Conservation (phyloP, 1,140 invertebrate genomes). For the Orchestia grillus region DNA sequence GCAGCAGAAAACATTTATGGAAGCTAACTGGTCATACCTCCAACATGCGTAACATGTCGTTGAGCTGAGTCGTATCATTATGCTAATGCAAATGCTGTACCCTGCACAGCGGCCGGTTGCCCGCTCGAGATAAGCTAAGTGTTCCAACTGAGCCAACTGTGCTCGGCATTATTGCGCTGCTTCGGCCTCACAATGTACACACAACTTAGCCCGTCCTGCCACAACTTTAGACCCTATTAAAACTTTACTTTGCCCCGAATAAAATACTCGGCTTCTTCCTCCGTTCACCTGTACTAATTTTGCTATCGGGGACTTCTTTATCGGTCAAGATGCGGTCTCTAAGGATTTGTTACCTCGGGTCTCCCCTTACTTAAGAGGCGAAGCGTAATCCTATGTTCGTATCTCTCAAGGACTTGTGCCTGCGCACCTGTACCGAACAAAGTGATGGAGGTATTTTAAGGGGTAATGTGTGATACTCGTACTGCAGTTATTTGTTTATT, state of each 20-base stretch:
- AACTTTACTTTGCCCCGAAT: conserved; percentile 21
- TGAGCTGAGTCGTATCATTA: background rate
- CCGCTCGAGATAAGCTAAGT: background rate
- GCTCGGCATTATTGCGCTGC: background rate
- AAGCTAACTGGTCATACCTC: background rate
- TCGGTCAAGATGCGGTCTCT: conserved; percentile 37
- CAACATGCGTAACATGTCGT: background rate
- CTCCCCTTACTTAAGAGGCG: background rate
- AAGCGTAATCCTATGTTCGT: background rate
- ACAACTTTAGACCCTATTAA: conserved; percentile 49
- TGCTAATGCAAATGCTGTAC: background rate
- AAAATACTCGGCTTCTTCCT: conserved; percentile 43
- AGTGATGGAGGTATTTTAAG: too few relatives aligned
- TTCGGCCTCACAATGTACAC: background rate
- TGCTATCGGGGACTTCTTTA: conserved; percentile 53
- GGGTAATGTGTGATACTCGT: too few relatives aligned
- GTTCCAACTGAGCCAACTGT: background rate
- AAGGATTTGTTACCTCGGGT: background rate
- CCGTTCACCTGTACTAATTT: conserved; percentile 6
- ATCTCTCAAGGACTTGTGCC: background rate
- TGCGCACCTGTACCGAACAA: too few relatives aligned
- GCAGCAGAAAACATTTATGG: background rate
- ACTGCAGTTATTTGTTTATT: too few relatives aligned
- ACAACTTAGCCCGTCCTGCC: background rate
- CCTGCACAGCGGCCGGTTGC: background rate